Percentiles rank a stretch among this genome's conserved stretches.
Evolutionary conservation across 2,888 invertebrate genomes (phyloP).

Genomic region (Rhabditoides inermis): DNA sequence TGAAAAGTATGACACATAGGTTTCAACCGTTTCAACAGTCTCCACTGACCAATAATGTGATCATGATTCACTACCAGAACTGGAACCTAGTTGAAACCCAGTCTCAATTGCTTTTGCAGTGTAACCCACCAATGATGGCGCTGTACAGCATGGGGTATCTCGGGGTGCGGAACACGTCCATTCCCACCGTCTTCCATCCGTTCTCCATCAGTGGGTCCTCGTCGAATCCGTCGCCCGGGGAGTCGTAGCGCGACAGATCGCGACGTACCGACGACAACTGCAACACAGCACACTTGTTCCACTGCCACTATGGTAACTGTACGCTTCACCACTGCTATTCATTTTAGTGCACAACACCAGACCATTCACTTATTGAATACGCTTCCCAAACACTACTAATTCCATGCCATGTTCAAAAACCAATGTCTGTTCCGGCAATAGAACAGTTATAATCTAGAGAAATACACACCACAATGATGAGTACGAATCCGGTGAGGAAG

Average conservation of each 20-base stretch:
- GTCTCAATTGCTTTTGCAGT: background rate
- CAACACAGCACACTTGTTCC: background rate
- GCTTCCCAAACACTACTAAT: too few species aligned
- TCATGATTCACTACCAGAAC: too few species aligned
- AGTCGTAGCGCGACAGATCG: conserved; percentile 11
- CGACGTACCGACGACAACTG: conserved; percentile 12
- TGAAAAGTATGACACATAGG: too few species aligned
- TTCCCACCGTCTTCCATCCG: conserved; percentile 59
- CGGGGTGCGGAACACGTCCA: conserved; percentile 58
- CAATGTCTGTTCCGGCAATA: background rate
- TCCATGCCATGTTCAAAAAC: too few species aligned
- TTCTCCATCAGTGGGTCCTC: conserved; percentile 55
- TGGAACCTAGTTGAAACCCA: too few species aligned
- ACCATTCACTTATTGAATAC: too few species aligned
- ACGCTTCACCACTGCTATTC: too few species aligned
- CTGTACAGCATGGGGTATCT: conserved; percentile 56
- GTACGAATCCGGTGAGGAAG: conserved; percentile 57
- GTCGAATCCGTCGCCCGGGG: conserved; percentile 43
- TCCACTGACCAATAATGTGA: too few species aligned
- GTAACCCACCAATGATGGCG: conserved; percentile 55
- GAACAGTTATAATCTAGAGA: background rate
- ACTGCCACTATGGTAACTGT: background rate
- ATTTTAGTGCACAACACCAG: too few species aligned
- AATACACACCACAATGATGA: conserved; percentile 56
- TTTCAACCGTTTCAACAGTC: too few species aligned